phyloP scores from a whole-genome alignment of 2,113 vertebrate genomes.

The Zosterops borbonicus region DNA sequence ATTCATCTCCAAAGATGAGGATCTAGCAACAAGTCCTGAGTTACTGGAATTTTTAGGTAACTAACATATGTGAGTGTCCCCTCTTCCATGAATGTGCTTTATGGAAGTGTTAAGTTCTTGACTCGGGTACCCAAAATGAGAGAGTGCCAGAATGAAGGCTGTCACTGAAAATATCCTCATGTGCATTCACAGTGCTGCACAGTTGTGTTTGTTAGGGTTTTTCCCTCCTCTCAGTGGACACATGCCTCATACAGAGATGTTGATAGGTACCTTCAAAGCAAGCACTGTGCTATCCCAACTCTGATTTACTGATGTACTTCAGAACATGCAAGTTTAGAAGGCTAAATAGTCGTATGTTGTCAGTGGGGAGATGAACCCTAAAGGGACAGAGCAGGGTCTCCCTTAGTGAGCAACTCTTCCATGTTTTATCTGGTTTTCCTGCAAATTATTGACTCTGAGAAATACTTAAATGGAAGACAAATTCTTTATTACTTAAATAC shows the following conservation, averaged over 20 bases:
- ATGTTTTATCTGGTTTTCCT: not conserved
- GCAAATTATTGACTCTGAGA: not conserved
- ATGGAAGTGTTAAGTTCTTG: not conserved
- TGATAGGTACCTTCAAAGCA: not conserved
- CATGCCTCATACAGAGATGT: not conserved
- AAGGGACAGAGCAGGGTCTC: not conserved
- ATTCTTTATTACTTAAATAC: not conserved
- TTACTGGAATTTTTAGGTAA: conserved; percentile 86
- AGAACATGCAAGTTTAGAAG: not conserved
- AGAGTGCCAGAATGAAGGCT: not conserved
- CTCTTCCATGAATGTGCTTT: not conserved
- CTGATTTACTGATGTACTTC: not conserved
- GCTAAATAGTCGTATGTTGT: not conserved
- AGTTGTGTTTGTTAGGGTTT: not conserved
- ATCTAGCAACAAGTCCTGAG: conserved; percentile 77
- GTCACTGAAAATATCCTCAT: not conserved
- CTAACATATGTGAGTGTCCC: not conserved
- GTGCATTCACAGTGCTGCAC: not conserved
- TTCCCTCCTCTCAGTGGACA: not conserved
- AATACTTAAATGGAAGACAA: not conserved
- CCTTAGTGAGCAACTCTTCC: not conserved
- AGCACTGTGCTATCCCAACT: not conserved
- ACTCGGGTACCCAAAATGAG: not conserved
- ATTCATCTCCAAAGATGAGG: conserved; percentile 74
- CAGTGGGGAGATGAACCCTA: not conserved